phyloP scores from a whole-genome alignment of 1,140 invertebrate species.

The Adoxophyes honmai region DNA sequence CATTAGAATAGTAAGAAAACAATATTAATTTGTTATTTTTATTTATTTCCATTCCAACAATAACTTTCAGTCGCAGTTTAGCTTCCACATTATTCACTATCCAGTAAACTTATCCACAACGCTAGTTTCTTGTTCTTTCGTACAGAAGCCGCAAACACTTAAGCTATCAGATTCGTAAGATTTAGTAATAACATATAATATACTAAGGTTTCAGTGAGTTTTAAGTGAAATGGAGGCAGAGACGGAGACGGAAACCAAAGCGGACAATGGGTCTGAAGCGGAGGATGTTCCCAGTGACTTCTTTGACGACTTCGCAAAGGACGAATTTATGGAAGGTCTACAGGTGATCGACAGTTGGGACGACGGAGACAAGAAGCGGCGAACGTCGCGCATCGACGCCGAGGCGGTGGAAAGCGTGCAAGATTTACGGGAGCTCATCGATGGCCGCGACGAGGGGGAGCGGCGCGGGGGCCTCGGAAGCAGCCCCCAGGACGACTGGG shows the following conservation, averaged over 20 bases:
- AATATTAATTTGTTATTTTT: too few relatives aligned
- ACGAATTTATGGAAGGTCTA: conserved; percentile 66
- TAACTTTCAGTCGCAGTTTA: too few relatives aligned
- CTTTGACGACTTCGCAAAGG: conserved; percentile 67
- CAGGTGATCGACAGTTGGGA: conserved; percentile 68
- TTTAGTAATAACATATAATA: background rate
- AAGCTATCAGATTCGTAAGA: background rate
- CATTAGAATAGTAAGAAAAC: too few relatives aligned
- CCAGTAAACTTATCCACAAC: too few relatives aligned
- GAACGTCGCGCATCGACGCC: conserved; percentile 23
- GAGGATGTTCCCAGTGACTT: conserved; percentile 71
- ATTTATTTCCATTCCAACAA: too few relatives aligned
- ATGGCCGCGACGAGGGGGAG: conserved; percentile 22
- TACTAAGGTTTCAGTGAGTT: background rate
- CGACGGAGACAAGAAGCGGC: conserved; percentile 29
- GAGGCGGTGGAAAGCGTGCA: conserved; percentile 37
- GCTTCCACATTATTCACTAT: too few relatives aligned
- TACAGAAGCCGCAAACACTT: background rate
- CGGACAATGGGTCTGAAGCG: conserved; percentile 22
- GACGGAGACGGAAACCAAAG: background rate
- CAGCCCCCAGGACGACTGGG: conserved; percentile 8
- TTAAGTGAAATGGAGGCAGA: background rate
- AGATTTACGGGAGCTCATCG: conserved; percentile 51
- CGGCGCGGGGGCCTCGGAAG: too few relatives aligned
- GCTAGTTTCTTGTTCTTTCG: background rate